phyloP scores from a whole-genome alignment of 1,140 invertebrate genomes.

The Drosophila auraria region DNA sequence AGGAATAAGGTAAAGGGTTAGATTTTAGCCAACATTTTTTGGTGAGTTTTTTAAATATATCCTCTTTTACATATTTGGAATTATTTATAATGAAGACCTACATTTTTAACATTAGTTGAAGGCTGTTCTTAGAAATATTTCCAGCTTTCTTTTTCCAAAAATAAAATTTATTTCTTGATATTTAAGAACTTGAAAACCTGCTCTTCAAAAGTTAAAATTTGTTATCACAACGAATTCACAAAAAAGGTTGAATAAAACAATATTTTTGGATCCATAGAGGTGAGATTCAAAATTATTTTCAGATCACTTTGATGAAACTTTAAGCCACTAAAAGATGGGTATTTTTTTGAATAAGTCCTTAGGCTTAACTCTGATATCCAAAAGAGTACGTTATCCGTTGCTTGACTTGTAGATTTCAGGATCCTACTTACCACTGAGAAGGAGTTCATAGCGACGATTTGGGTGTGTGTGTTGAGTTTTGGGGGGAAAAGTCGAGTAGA shows the following conservation, averaged over 20 bases:
- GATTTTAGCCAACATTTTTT: background rate
- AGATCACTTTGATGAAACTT: no score
- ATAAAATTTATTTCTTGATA: background rate
- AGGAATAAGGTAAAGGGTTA: conserved; percentile 51
- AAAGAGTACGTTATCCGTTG: conserved; percentile 10
- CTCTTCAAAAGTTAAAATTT: no score
- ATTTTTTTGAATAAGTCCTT: background rate
- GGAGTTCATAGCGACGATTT: conserved; percentile 85
- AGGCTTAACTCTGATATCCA: background rate
- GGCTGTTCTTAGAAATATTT: no score
- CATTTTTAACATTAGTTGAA: no score
- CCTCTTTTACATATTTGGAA: no score
- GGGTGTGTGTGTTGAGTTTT: conserved; percentile 73
- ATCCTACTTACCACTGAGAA: conserved; percentile 85
- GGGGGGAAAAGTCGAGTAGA: conserved; percentile 76
- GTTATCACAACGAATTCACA: no score
- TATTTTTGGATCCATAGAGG: no score
- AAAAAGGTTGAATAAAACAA: no score
- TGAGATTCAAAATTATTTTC: no score
- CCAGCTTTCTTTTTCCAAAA: background rate
- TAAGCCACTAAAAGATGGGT: no score
- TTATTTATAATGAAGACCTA: no score
- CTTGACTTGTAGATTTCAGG: background rate
- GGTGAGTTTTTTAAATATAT: no score
- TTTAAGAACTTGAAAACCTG: accelerated